phyloP scores from a whole-genome alignment of 2,113 vertebrate species.

The Corydoras sp. region DNA sequence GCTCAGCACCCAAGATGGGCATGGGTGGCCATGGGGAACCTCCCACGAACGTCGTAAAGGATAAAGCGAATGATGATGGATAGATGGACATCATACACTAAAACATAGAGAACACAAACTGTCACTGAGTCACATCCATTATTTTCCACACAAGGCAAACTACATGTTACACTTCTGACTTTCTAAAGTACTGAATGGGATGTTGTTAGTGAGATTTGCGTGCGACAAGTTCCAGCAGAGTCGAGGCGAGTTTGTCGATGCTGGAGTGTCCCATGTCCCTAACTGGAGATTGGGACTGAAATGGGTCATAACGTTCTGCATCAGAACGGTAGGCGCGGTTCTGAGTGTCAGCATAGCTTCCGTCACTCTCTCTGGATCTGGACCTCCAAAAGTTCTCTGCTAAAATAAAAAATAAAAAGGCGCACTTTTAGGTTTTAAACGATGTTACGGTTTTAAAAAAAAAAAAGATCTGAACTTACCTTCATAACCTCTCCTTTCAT shows the following conservation, averaged over 20 bases:
- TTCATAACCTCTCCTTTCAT: slow-evolving; percentile 17
- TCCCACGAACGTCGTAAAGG: no score
- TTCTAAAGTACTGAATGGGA: not conserved
- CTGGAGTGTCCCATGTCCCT: slow-evolving; percentile 45
- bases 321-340: slow-evolving; percentile 34
- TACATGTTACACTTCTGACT: not conserved
- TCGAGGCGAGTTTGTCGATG: slow-evolving; percentile 67
- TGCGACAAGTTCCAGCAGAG: slow-evolving; percentile 63
- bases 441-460: not conserved
- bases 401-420: not conserved
- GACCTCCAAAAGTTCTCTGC: slow-evolving; percentile 42
- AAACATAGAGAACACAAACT: no score
- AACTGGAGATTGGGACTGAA: slow-evolving; percentile 31
- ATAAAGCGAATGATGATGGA: no score
- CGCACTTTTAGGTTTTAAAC: not conserved
- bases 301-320: slow-evolving; percentile 38
- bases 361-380: slow-evolving; percentile 33
- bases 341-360: slow-evolving; percentile 35
- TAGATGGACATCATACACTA: no score
- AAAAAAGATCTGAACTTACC: slow-evolving; percentile 12
- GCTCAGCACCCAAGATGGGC: no score
- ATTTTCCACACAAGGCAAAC: no score
- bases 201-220: slow-evolving; percentile 48
- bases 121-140: no score
- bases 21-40: no score